Base-by-base conservation (phyloP, 2,888 invertebrate species). In the Acronicta psi region DNA sequence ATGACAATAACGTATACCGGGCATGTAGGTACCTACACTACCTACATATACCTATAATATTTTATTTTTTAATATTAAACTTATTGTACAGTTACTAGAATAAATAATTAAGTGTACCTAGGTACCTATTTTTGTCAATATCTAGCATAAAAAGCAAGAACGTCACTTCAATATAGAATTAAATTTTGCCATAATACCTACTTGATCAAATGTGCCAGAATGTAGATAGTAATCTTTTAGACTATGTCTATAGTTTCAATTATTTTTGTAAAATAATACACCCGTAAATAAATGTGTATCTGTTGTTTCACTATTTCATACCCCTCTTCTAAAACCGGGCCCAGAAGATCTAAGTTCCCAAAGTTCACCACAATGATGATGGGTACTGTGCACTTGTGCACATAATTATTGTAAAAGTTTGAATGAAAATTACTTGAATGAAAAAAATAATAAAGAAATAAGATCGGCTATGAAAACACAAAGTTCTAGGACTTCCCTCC, bases 201-300 rank as follows among this genome's bases (percentile, higher is more conserved):
- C 25, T 47, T 42, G 16, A 52, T 18, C 56, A 57, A 50, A 57
- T 63, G 69, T 70, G 77, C 73, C 75, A 77, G 62, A 69, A 62
- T 42, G 13, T 68, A 62, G 57, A 9, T 61, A 57, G n/a, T 59
- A 69, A 63, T 49, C 42, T 37, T 52, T 59, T 43, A 61, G 49
- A 31, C 51, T 60, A 49, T 55, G 51, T 63, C 49, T 65, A 58
- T 45, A 61, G 61, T 61, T 57, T 51, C 58, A 61, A 67, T 63
- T 59, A 60, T 67, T 72, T 77, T 75, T 80, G 73, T 80, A 78
- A 69, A 80, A 77, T 80, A 80, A 75, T 70, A 63, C 69, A 63
- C 59, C 71, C 45, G 53, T 59, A 45, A 58, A 58, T 54, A 43
- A 34, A 34, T 71, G 56, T 46, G 5, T 64, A 38, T 46, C 29